These are phyloP conservation scores for Smutsia gigantea DNA, from an alignment of 2,797 vertebrate genomes.

Conservation along the genomic window DNA sequence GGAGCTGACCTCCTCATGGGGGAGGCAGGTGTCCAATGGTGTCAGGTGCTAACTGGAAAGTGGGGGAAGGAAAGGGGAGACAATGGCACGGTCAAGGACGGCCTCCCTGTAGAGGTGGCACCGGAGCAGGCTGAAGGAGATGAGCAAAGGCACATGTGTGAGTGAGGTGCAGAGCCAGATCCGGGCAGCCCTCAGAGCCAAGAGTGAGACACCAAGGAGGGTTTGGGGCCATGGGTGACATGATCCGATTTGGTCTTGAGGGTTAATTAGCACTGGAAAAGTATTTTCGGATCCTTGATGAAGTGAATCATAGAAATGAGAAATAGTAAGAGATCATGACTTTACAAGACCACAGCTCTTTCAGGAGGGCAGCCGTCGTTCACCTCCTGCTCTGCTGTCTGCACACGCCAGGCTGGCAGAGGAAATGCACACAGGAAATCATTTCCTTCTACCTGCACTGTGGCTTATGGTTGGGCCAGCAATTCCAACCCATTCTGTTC, in stretches of 20 bases:
- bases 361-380: background rate
- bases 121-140: background rate
- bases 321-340: background rate
- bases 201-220: background rate
- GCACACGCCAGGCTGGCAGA: background rate
- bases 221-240: background rate
- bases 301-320: background rate
- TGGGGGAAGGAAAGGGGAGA: background rate
- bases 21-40: background rate
- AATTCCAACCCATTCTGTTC: background rate
- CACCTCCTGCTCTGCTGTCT: background rate
- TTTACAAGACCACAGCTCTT: background rate
- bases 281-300: background rate
- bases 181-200: background rate
- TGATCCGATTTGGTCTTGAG: background rate
- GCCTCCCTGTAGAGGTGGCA: background rate
- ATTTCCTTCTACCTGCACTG: fast-evolving
- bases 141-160: background rate
- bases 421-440: background rate
- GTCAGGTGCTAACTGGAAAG: background rate
- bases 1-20: background rate
- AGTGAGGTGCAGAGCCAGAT: background rate
- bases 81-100: background rate
- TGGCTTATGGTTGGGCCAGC: background rate
- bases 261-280: background rate